Base-by-base conservation (phyloP, 2,888 invertebrate species). In the Isotomurus palustris region DNA sequence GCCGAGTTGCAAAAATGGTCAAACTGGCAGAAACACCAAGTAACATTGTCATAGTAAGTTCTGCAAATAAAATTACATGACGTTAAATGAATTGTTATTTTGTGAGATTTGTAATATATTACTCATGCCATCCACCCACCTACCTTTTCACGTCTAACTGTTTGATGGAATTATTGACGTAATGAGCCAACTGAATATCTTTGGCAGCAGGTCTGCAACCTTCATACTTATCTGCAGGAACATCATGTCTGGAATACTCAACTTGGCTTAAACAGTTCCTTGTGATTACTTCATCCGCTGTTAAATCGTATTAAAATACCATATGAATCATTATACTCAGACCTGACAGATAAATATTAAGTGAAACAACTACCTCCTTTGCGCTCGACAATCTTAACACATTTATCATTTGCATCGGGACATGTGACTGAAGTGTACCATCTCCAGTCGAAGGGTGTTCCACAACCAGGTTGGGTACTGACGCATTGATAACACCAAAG, bases 181-280 rank as follows among this genome's bases (percentile, higher is more conserved):
- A 92, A 74, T 92, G 84, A 0, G 84, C 91, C 60, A 92, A 75
- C 69, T 84, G 85, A 1, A 85, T 80, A 76, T 92, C 90, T 70
- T 81, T 81, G 0, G 89, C 86, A 24, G 90, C 87, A 8, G 84
- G 81, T 54, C 91, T 80, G 72, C 92, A 93, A 0, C 93, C 93
- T 77, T 93, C 92, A 74, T 92, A 93, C 59, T 85, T 87, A 74
- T 93, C 92, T 0, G 91, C 89, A 5, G 92, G 92, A 70, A 93
- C 87, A 72, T 93, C 93, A 3, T 85, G 88, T 53, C 92, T 80
- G 68, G 88, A 83, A 35, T 82, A 84, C 73, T 82, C 81, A 57
- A 92, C 78, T 36, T 85, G 83, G 73, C 91, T 92, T 41, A 92
- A 75, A 73, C 93, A 93, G 69, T 90, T 88, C 69, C 93, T 80